Percentiles rank a stretch among this genome's conserved stretches.
Conservation (phyloP, 1,140 invertebrate genomes). For the Copidosoma floridanum region DNA sequence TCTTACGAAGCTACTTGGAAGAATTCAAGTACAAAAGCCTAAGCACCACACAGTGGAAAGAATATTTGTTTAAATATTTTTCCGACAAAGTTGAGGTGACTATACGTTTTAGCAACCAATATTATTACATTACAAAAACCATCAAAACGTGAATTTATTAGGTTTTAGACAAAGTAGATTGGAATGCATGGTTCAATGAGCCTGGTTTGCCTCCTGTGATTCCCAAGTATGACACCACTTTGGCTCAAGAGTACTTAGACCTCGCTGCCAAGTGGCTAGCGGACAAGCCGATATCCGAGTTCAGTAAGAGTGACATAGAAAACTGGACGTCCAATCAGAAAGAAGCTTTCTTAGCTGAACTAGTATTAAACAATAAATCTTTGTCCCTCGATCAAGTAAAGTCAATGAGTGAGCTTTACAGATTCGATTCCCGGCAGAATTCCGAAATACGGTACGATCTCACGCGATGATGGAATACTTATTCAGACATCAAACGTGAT, state of each 20-base stretch:
- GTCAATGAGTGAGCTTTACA: conserved; percentile 67
- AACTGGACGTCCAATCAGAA: conserved; percentile 68
- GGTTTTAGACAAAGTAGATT: conserved; percentile 65
- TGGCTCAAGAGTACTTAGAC: conserved; percentile 65
- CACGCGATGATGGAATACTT: too few species aligned
- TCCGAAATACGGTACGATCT: conserved; percentile 75
- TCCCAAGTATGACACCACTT: conserved; percentile 74
- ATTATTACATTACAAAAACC: not conserved
- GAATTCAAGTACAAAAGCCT: conserved; percentile 83
- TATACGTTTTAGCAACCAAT: not conserved
- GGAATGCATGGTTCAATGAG: conserved; percentile 80
- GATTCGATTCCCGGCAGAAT: conserved; percentile 68
- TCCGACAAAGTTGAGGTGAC: conserved; percentile 55
- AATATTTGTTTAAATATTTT: conserved; percentile 78
- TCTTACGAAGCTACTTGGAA: conserved; percentile 79
- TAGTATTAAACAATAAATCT: conserved; percentile 61
- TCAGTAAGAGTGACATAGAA: conserved; percentile 57
- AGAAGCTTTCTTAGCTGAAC: conserved; percentile 70
- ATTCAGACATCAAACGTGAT: too few species aligned
- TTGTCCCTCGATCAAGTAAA: conserved; percentile 63
- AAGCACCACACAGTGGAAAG: conserved; percentile 78
- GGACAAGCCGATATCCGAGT: conserved; percentile 52
- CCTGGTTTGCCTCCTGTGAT: conserved; percentile 85
- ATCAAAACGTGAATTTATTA: conserved; percentile 20
- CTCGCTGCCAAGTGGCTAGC: conserved; percentile 63